These are phyloP conservation scores for Acleris holmiana DNA, from an alignment of 2,888 invertebrate species.

Conservation along the genomic window DNA sequence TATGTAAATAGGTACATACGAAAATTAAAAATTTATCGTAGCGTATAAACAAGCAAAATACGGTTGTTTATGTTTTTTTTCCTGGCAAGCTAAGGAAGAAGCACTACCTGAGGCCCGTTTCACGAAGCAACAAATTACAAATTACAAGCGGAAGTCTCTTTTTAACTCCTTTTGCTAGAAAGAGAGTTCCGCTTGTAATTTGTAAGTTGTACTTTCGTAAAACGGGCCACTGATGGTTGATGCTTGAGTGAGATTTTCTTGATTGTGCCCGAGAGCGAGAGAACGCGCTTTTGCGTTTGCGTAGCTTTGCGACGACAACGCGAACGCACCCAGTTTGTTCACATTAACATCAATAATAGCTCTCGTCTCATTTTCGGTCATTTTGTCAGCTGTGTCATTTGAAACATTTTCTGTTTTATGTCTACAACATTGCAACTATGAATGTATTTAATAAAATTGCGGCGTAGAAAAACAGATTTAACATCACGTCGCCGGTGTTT, in stretches of 20 bases:
- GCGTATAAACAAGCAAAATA: too few species aligned
- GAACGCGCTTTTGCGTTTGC: constrained; percentile 30
- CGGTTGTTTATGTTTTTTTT: too few species aligned
- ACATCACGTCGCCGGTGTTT: constrained; percentile 52
- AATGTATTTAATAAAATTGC: constrained; percentile 43
- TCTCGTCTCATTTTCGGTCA: constrained; percentile 22
- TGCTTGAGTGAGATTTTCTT: not conserved
- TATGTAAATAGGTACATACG: too few species aligned
- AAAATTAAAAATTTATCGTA: too few species aligned
- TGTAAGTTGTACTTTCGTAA: too few species aligned
- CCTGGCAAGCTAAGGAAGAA: too few species aligned
- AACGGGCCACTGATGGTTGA: too few species aligned
- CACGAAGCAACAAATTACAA: too few species aligned
- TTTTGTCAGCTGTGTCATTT: constrained; percentile 16
- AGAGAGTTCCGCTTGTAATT: too few species aligned
- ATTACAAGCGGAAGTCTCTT: too few species aligned
- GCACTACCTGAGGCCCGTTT: too few species aligned
- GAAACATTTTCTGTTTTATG: constrained; percentile 9
- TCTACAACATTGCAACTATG: constrained; percentile 43
- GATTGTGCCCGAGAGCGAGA: not conserved
- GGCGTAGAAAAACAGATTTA: constrained; percentile 37
- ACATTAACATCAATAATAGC: constrained; percentile 27
- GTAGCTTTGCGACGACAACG: constrained; percentile 31
- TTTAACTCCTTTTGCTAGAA: too few species aligned
- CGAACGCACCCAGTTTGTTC: constrained; percentile 30